These are phyloP conservation scores for Tanypteryx hageni DNA, from an alignment of 2,888 invertebrate genomes.

Conservation along the genomic window DNA sequence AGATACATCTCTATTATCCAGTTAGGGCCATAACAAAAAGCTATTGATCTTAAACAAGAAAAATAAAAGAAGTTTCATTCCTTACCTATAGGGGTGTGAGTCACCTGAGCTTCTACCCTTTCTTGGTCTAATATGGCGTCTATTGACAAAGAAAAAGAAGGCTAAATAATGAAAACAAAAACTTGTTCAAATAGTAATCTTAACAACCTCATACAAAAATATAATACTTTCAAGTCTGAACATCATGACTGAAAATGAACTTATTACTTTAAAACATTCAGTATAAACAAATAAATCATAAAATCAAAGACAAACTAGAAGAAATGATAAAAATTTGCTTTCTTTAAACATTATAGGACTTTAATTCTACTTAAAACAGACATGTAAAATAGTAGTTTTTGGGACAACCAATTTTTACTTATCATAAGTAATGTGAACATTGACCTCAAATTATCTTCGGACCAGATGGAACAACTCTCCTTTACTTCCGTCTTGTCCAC, in stretches of 20 bases:
- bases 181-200: background rate
- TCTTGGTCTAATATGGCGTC: background rate
- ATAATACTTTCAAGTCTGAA: background rate
- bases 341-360: too few species aligned
- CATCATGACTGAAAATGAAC: background rate
- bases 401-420: background rate
- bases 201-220: background rate
- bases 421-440: background rate
- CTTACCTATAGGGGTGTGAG: constrained; percentile 21
- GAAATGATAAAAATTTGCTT: background rate
- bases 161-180: constrained; percentile 12
- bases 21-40: too few species aligned
- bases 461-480: background rate
- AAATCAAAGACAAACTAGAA: background rate
- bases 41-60: too few species aligned
- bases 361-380: too few species aligned
- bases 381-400: background rate
- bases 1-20: too few species aligned
- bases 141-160: constrained; percentile 30
- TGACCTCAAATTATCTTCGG: background rate
- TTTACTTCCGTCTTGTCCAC: constrained; percentile 44
- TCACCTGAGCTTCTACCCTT: constrained; percentile 22
- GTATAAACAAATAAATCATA: background rate
- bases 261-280: background rate
- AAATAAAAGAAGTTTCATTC: background rate